Conservation (phyloP, 92 coral and sea anemone genomes). For the Epizoanthus ramosus region DNA sequence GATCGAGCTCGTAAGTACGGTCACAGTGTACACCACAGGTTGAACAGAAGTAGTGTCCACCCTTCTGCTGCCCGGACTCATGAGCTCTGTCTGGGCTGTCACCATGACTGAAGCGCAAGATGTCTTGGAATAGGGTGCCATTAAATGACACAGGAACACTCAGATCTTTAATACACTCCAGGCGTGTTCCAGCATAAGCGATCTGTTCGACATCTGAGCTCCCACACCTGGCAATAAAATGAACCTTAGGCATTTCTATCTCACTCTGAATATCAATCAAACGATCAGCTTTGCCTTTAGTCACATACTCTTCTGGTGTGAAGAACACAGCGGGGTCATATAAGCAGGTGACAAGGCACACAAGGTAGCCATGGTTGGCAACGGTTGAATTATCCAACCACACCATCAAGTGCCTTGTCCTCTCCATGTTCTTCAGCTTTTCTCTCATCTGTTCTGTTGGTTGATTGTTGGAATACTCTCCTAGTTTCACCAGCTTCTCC, state of each 20-base stretch:
- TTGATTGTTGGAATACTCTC: constrained; percentile 26
- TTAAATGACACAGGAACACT: no score
- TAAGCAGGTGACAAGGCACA: constrained; percentile 38
- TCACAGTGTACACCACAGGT: not conserved
- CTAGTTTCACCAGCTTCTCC: constrained; percentile 22
- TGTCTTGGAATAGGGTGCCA: no score
- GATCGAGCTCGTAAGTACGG: constrained; percentile 23
- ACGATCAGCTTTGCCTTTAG: constrained; percentile 27
- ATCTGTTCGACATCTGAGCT: constrained; percentile 51
- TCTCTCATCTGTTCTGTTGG: constrained; percentile 30
- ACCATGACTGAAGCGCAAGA: constrained; percentile 4
- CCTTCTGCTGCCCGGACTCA: constrained; percentile 58
- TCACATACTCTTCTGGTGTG: constrained; percentile 22
- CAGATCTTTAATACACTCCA: not conserved
- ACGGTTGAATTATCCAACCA: constrained; percentile 57
- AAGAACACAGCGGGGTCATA: constrained; percentile 40
- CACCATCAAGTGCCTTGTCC: constrained; percentile 20
- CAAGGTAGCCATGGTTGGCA: constrained; percentile 45
- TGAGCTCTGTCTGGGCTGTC: constrained; percentile 44
- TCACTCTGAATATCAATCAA: constrained; percentile 24
- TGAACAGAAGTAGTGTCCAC: constrained; percentile 46
- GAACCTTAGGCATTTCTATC: constrained; percentile 47
- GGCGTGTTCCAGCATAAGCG: constrained; percentile 36
- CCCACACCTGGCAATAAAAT: constrained; percentile 49
- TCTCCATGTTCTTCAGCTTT: constrained; percentile 24